phyloP scores from a whole-genome alignment of 2,797 vertebrate genomes.

The Echeneis naucrates region DNA sequence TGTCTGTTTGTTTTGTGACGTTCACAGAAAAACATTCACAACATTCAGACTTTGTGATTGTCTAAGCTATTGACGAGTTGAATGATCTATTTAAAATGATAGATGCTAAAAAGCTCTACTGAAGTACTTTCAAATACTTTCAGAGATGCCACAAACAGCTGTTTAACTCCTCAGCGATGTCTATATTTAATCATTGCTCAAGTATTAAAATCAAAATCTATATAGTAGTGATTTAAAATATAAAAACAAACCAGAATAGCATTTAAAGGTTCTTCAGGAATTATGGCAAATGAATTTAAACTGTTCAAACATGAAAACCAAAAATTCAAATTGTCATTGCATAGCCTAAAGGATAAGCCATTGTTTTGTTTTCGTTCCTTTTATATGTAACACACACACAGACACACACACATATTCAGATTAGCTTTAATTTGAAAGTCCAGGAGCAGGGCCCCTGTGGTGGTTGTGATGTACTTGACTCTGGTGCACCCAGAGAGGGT shows the following conservation, averaged over 20 bases:
- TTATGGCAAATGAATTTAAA: not conserved
- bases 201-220: too few species aligned
- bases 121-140: too few species aligned
- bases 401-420: too few species aligned
- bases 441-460: not conserved
- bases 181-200: not conserved
- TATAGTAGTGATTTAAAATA: too few species aligned
- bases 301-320: not conserved
- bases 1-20: too few species aligned
- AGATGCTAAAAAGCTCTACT: too few species aligned
- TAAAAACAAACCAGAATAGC: too few species aligned
- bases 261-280: not conserved
- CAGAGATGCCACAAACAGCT: too few species aligned
- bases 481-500: not conserved
- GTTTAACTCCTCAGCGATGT: too few species aligned
- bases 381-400: too few species aligned
- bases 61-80: not conserved
- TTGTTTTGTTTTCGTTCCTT: not conserved
- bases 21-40: not conserved
- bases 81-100: too few species aligned
- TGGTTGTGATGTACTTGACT: not conserved
- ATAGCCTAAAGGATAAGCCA: not conserved
- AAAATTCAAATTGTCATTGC: not conserved
- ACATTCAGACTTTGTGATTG: not conserved
- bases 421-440: slow-evolving; percentile 45